phyloP scores from a whole-genome alignment of 2,113 vertebrate genomes.

The Ailurus styani region DNA sequence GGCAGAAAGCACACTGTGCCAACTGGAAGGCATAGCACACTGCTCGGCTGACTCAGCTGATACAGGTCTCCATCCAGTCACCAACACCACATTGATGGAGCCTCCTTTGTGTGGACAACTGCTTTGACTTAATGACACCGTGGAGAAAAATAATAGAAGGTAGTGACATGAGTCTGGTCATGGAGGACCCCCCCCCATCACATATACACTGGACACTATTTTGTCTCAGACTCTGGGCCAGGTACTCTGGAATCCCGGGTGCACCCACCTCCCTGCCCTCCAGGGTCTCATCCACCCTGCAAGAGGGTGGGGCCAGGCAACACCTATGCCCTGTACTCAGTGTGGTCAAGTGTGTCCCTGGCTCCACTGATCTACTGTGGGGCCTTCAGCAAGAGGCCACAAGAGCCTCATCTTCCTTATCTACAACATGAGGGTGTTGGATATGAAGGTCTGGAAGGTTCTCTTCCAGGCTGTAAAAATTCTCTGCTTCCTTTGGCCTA shows the following conservation, averaged over 20 bases:
- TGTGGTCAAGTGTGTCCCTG: background rate
- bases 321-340: accelerated
- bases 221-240: background rate
- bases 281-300: background rate
- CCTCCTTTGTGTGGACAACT: background rate
- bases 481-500: background rate
- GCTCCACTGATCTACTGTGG: background rate
- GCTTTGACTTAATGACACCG: background rate
- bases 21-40: slow-evolving; percentile 21
- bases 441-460: background rate
- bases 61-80: background rate
- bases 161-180: accelerated
- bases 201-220: background rate
- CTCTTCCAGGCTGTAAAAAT: background rate
- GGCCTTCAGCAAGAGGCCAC: background rate
- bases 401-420: background rate
- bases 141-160: background rate
- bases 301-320: background rate
- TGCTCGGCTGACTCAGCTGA: slow-evolving; percentile 1
- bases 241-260: background rate
- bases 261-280: background rate
- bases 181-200: background rate
- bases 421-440: background rate
- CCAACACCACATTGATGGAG: background rate
- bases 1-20: background rate